Evolutionary conservation across 2,113 vertebrate species (phyloP).

Genomic region (Pelvicachromis taeniatus): DNA sequence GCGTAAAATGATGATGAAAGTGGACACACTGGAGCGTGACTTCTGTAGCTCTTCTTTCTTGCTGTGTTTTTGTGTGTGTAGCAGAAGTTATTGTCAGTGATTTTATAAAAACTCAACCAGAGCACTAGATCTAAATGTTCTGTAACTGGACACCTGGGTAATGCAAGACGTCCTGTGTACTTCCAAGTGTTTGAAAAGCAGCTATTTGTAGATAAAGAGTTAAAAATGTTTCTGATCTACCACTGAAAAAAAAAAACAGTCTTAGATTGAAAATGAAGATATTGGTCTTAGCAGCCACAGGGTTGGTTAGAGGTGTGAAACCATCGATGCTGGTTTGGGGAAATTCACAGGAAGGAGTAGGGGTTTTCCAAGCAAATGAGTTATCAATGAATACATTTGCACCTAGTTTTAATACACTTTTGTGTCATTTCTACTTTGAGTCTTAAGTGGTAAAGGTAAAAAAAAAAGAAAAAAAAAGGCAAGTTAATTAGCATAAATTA

Average conservation of each 20-base stretch:
- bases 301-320: slow-evolving; percentile 61
- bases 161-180: background rate
- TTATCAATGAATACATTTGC: slow-evolving; percentile 20
- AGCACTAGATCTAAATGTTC: background rate
- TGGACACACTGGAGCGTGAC: background rate
- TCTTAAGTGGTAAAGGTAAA: background rate
- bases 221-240: background rate
- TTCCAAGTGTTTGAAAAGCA: background rate
- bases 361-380: slow-evolving; percentile 48
- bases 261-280: background rate
- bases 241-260: background rate
- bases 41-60: background rate
- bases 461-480: background rate
- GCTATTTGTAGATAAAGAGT: background rate
- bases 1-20: background rate
- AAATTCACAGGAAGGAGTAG: slow-evolving; percentile 24
- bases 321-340: slow-evolving; percentile 22
- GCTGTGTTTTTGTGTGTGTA: background rate
- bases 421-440: background rate
- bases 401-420: background rate
- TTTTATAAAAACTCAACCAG: background rate
- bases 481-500: background rate
- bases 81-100: background rate
- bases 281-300: slow-evolving; percentile 17
- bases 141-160: background rate